Conservation (phyloP, 2,797 vertebrate species). For the Heterohyrax brucei region DNA sequence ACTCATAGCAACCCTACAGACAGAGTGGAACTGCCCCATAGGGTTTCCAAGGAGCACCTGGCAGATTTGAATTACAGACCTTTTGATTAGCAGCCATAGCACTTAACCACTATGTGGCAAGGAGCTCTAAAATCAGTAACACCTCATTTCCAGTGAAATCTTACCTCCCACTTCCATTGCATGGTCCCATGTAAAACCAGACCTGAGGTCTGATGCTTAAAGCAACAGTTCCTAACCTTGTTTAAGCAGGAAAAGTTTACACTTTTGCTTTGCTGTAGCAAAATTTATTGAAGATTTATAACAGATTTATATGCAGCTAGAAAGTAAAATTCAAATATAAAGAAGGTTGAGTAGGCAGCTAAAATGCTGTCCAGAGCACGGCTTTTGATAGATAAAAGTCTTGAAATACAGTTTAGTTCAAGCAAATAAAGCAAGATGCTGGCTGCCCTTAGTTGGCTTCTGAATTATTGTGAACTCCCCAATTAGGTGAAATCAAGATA, state of each 20-base stretch:
- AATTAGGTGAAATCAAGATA: conserved; percentile 28
- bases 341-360: neutral
- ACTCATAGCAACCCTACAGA: too few relatives aligned
- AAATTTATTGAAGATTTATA: conserved; percentile 14
- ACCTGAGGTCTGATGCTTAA: neutral
- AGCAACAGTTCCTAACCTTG: neutral
- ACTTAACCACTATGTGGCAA: too few relatives aligned
- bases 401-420: neutral
- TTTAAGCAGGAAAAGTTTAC: neutral
- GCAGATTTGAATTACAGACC: too few relatives aligned
- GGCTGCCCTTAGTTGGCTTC: neutral
- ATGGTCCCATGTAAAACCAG: neutral
- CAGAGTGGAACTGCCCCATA: too few relatives aligned
- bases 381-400: neutral
- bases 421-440: conserved; percentile 3
- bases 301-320: conserved; percentile 10
- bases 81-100: too few relatives aligned
- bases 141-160: neutral
- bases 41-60: too few relatives aligned
- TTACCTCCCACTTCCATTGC: neutral
- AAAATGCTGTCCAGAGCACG: neutral
- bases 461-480: neutral
- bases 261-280: conserved; percentile 23
- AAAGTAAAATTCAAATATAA: conserved; percentile 50
- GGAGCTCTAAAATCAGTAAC: neutral